phyloP scores from a whole-genome alignment of 92 coral and sea anemone genomes.

The Parazoanthus darwini region DNA sequence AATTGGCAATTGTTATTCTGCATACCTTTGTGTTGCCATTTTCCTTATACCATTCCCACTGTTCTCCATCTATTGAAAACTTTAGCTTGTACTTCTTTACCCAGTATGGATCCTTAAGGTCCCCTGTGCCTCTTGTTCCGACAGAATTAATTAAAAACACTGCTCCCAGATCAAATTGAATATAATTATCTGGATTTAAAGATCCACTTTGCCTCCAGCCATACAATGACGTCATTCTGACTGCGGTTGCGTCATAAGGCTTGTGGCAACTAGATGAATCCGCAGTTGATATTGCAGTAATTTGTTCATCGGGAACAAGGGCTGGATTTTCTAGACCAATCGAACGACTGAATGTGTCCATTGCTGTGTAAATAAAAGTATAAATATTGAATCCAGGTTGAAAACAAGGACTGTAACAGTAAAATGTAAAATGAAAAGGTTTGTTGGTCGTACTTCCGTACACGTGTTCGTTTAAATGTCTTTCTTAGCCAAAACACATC shows the following conservation, averaged over 20 bases:
- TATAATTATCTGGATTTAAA: neutral
- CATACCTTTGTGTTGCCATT: neutral
- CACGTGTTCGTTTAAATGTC: no score
- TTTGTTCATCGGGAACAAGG: conserved; percentile 5
- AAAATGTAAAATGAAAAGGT: neutral
- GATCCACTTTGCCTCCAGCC: neutral
- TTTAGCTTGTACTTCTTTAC: neutral
- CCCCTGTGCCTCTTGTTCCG: neutral
- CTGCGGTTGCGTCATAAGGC: neutral
- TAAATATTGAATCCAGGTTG: neutral
- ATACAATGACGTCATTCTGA: neutral
- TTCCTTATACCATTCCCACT: neutral
- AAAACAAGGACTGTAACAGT: neutral
- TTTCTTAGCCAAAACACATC: no score
- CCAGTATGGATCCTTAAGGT: neutral
- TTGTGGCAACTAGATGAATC: neutral
- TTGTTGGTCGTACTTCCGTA: neutral
- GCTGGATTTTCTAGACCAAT: conserved; percentile 15
- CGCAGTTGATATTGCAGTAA: neutral
- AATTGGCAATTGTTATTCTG: neutral
- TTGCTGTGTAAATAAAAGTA: neutral
- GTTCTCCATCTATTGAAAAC: neutral
- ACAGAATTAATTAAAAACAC: conserved; percentile 1
- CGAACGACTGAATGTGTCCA: conserved; percentile 22
- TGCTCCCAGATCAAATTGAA: conserved; percentile 9